Percentiles rank a stretch among this genome's conserved stretches.
Conservation (phyloP, 2,797 vertebrate genomes). For the Philypnodon macrostomus region DNA sequence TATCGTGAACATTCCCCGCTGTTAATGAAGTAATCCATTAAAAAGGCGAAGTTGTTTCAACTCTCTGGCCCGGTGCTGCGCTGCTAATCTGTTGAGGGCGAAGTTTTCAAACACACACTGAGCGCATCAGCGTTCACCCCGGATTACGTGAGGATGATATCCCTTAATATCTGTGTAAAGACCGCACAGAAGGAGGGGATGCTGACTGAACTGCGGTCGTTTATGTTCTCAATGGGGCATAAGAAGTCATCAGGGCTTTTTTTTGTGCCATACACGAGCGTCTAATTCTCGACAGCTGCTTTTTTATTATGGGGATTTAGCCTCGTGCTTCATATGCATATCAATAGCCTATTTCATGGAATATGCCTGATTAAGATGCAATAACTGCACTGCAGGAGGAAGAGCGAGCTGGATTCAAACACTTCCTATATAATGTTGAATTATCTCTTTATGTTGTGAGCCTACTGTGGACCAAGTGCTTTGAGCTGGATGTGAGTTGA, state of each 20-base stretch:
- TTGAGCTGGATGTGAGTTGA: background rate
- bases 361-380: conserved; percentile 15
- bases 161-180: conserved; percentile 20
- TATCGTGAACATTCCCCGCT: conserved; percentile 16
- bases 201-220: conserved; percentile 8
- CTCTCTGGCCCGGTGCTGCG: conserved; percentile 25
- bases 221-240: conserved; percentile 1
- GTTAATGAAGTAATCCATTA: conserved; percentile 34
- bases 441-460: background rate
- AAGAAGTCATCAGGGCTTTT: conserved; percentile 10
- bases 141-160: conserved; percentile 28
- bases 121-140: conserved; percentile 33
- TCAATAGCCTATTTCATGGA: conserved; percentile 23
- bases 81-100: conserved; percentile 47
- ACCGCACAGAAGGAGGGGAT: background rate
- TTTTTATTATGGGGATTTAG: conserved; percentile 16
- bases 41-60: conserved; percentile 16
- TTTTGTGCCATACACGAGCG: conserved; percentile 5
- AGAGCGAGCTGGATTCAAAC: conserved; percentile 13
- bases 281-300: conserved; percentile 27
- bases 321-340: conserved; percentile 32
- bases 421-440: background rate
- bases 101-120: conserved; percentile 58
- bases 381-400: conserved; percentile 32
- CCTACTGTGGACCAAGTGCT: background rate